A percentile compares a stretch with the other conserved stretches of the same genome.
Evolutionary conservation across 2,113 vertebrate genomes (phyloP).

Genomic region (Acanthisitta chloris): DNA sequence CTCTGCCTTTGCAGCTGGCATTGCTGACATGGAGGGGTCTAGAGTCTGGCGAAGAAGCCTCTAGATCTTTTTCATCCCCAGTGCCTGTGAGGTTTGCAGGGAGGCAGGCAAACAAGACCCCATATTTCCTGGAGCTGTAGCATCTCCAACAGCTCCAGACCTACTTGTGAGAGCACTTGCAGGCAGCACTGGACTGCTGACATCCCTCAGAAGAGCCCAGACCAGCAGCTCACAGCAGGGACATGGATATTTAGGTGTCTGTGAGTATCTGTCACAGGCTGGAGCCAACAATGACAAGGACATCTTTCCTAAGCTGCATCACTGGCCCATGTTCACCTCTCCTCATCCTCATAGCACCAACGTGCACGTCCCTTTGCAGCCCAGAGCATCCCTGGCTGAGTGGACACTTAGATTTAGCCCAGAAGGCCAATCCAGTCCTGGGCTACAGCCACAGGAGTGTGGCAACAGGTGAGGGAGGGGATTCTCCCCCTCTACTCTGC

Average conservation of each 20-base stretch:
- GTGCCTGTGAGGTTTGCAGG: accelerated
- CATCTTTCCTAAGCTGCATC: not conserved
- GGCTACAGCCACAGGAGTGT: too few species aligned
- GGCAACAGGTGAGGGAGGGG: too few species aligned
- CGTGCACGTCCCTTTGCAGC: not conserved
- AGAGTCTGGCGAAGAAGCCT: not conserved
- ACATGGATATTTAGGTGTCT: accelerated
- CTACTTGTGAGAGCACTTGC: not conserved
- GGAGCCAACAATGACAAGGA: not conserved
- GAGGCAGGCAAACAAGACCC: not conserved
- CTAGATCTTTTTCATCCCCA: too few species aligned
- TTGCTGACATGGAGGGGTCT: too few species aligned
- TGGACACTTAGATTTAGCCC: accelerated
- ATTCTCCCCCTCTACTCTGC: too few species aligned
- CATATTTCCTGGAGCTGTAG: not conserved
- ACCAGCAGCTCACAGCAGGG: accelerated
- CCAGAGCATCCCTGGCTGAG: not conserved
- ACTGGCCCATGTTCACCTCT: too few species aligned
- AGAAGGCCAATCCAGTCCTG: too few species aligned
- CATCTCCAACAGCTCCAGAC: not conserved
- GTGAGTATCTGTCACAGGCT: not conserved
- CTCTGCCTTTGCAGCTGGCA: not conserved
- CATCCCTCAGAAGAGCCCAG: not conserved
- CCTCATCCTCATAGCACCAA: not conserved
- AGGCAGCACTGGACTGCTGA: accelerated